Conservation (phyloP, 2,113 vertebrate species). For the Passer montanus region DNA sequence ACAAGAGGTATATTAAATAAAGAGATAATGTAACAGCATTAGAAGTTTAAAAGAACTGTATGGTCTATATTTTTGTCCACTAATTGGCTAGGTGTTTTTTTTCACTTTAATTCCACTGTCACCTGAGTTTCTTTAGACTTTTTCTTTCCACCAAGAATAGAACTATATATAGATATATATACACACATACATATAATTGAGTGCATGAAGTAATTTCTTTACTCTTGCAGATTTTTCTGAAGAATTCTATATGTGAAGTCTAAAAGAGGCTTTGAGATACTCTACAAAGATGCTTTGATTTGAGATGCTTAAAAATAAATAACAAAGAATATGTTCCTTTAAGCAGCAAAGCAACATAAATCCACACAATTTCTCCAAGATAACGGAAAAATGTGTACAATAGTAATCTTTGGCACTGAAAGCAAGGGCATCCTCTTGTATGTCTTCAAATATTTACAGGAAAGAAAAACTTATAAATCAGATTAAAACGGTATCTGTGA, state of each 20-base stretch:
- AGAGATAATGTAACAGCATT: background rate
- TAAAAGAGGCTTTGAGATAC: too few relatives aligned
- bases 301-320: constrained; percentile 11
- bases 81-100: background rate
- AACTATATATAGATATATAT: background rate
- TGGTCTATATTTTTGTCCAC: background rate
- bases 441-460: constrained; percentile 24
- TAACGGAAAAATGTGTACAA: constrained; percentile 35
- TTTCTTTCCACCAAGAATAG: background rate
- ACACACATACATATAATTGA: background rate
- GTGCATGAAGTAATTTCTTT: background rate
- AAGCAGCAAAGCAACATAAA: constrained; percentile 63
- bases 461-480: constrained; percentile 22
- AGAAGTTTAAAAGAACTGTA: background rate
- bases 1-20: background rate
- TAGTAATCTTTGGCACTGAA: constrained; percentile 82
- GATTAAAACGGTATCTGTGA: background rate
- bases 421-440: constrained; percentile 65
- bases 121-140: constrained; percentile 2
- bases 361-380: constrained; percentile 35
- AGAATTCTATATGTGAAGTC: background rate
- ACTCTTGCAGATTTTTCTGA: constrained; percentile 5
- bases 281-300: background rate
- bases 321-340: constrained; percentile 1
- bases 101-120: background rate